Evolutionary conservation across 2,797 vertebrate genomes (phyloP), one percentile per base, ranked within the genome.

Genomic region (Valencia hispanica): DNA sequence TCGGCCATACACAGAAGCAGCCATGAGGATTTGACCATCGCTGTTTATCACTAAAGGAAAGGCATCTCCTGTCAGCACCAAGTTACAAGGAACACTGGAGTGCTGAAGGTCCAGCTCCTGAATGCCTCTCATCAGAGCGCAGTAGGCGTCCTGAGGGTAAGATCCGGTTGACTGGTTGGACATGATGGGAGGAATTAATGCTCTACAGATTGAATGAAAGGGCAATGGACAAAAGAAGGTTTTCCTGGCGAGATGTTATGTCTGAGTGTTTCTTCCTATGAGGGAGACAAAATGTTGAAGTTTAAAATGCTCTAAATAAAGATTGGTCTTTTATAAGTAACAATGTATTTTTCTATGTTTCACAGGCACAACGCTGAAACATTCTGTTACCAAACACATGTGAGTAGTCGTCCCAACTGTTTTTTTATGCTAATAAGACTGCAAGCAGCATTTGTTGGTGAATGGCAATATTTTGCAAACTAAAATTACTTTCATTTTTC

Each of bases 1-100:
- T 34, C 32, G 53, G 36, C 96, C 93, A 0, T 96, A 97, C 71
- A 75, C 87, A n/a, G 96, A 96, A 2, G 95, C 96, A 0, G 96
- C 96, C 65, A 96, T 94, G 61, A 96, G 87, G 36, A 95, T 45
- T 0, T 73, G 71, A 20, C 77, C 94, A 75, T 75, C 30, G 55
- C 79, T 87, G 79, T 91, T 89, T 77, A 91, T 84, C 34, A 15
- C 89, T 61, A 96, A 86, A 0, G 95, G 95, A 83, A 96, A 79
- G 63, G 77, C 77, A 50, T 93, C 91, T 53, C 96, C 95, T 4
- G 39, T 92, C 11, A 97, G 91, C 9, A 96, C 81, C 65, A 97
- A 91, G 59, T 95, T 88, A 70, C 94, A 83, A 17, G 95, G 96
- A 12, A 88, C 12, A 8, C 36, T 5, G 1, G 4, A 22, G 2